phyloP scores from a whole-genome alignment of 2,113 vertebrate genomes.

The Bos javanicus region DNA sequence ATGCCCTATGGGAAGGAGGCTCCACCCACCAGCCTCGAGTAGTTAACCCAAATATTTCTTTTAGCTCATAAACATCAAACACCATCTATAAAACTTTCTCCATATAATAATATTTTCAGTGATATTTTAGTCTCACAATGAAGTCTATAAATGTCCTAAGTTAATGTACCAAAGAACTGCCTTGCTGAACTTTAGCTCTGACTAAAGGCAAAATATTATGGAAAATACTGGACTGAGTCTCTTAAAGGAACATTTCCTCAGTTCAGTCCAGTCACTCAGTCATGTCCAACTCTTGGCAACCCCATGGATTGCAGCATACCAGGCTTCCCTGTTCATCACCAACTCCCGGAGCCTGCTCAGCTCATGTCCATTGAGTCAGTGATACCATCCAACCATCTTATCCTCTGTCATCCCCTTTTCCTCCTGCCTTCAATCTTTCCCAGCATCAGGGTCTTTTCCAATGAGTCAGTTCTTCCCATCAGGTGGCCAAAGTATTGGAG shows the following conservation, averaged over 20 bases:
- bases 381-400: background rate
- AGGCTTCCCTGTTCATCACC: background rate
- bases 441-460: background rate
- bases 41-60: slow-evolving; percentile 9
- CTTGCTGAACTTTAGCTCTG: background rate
- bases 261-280: background rate
- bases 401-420: background rate
- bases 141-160: background rate
- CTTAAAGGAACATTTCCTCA: background rate
- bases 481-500: background rate
- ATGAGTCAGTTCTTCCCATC: background rate
- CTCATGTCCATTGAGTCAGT: background rate
- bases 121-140: background rate
- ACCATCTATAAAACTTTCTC: background rate
- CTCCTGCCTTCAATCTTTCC: background rate
- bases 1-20: background rate
- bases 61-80: background rate
- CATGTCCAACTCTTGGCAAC: background rate
- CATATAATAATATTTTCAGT: background rate
- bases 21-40: background rate
- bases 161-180: background rate
- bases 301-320: background rate
- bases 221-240: slow-evolving; percentile 18
- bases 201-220: background rate
- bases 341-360: background rate